These are phyloP conservation scores for Pachypeltis micranthus DNA, from an alignment of 1,140 invertebrate species.

Conservation along the genomic window DNA sequence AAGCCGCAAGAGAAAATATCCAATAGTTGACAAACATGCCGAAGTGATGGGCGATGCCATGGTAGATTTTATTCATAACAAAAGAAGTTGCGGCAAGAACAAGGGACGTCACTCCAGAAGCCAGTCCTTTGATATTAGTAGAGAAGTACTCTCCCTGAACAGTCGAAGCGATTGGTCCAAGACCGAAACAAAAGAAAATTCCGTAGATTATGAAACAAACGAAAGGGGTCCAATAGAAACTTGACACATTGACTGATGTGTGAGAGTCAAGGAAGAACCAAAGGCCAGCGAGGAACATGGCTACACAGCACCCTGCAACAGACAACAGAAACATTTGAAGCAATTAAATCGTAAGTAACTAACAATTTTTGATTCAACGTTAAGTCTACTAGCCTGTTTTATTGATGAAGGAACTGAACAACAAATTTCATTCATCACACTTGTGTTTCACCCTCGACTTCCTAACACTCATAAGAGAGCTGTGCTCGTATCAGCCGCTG, in stretches of 20 bases:
- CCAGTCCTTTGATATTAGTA: slow-evolving; percentile 31
- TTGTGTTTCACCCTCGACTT: no score
- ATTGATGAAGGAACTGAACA: no score
- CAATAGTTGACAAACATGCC: slow-evolving; percentile 51
- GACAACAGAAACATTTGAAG: no score
- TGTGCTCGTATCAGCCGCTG: no score
- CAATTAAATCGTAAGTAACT: no score
- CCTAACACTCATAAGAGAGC: no score
- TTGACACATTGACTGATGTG: slow-evolving; percentile 25
- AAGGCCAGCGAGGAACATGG: slow-evolving; percentile 35
- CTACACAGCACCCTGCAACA: slow-evolving; percentile 19
- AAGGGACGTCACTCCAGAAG: slow-evolving; percentile 50
- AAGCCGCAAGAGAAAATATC: slow-evolving; percentile 54
- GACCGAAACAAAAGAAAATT: slow-evolving; percentile 31
- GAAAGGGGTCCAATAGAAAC: slow-evolving; percentile 36
- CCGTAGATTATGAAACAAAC: slow-evolving; percentile 27
- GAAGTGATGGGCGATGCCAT: slow-evolving; percentile 38
- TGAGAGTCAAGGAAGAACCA: slow-evolving; percentile 35
- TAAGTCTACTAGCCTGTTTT: no score
- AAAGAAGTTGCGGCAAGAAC: slow-evolving; percentile 61
- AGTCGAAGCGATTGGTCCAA: slow-evolving; percentile 34
- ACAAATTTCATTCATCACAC: no score
- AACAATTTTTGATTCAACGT: no score
- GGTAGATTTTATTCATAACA: slow-evolving; percentile 59
- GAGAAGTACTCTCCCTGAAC: slow-evolving; percentile 36